Evolutionary conservation across 1,140 invertebrate species (phyloP).

Genomic region (Lepidurus couesii): DNA sequence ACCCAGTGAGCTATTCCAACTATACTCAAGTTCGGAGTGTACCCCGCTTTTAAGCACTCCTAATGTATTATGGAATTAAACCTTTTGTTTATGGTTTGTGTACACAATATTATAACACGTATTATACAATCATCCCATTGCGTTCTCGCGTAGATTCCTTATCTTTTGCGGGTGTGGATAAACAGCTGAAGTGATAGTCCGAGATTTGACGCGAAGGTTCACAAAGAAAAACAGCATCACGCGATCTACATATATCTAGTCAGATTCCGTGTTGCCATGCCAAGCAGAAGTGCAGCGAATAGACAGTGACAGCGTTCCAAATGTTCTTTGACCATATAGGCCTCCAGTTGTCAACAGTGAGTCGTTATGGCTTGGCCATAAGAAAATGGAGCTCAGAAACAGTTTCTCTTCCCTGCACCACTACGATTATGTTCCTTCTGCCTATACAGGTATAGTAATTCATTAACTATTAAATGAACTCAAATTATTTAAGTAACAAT

Average conservation of each 20-base stretch:
- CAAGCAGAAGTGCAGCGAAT: background rate
- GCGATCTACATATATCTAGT: background rate
- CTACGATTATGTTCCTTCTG: background rate
- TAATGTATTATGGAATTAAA: background rate
- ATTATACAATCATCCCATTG: background rate
- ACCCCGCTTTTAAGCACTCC: background rate
- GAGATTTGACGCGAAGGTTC: background rate
- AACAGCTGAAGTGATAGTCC: background rate
- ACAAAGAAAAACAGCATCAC: background rate
- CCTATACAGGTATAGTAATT: background rate
- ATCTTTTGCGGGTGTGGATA: background rate
- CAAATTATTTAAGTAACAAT: background rate
- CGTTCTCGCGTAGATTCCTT: background rate
- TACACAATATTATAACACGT: background rate
- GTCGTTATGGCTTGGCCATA: background rate
- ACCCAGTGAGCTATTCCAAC: background rate
- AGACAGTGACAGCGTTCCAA: background rate
- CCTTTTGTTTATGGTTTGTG: background rate
- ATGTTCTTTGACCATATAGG: background rate
- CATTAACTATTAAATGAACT: background rate
- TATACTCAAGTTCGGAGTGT: background rate
- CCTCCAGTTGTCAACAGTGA: background rate
- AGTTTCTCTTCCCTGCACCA: background rate
- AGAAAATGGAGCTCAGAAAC: background rate
- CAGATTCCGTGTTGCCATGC: background rate